A percentile compares a stretch with the other conserved stretches of the same genome.
These are phyloP conservation scores for Podotricha telesiphe DNA, from an alignment of 2,888 invertebrate species.

Conservation along the genomic window DNA sequence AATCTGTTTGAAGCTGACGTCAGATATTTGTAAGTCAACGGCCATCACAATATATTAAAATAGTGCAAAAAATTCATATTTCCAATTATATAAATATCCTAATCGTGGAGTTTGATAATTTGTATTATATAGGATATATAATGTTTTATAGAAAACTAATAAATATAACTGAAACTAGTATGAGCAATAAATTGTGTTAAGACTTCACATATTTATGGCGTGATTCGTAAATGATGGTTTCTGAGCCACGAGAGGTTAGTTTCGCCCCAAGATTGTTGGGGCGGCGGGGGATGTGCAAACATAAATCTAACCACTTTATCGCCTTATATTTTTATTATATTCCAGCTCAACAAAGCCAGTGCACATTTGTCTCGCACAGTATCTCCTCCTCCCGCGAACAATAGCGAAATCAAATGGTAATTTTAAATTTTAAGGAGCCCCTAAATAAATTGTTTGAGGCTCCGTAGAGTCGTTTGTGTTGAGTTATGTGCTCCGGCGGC, in stretches of 20 bases:
- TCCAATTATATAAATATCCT: too few species aligned
- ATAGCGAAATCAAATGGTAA: constrained; percentile 69
- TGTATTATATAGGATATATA: not conserved
- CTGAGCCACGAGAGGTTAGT: constrained; percentile 15
- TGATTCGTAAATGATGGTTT: constrained; percentile 16
- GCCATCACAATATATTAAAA: not conserved
- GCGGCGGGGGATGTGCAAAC: not conserved
- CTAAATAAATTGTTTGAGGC: constrained; percentile 38
- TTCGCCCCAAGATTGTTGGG: constrained; percentile 4
- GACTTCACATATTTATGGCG: constrained; percentile 20
- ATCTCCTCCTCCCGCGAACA: constrained; percentile 48
- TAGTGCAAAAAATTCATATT: not conserved
- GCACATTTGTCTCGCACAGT: constrained; percentile 34
- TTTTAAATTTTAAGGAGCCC: constrained; percentile 62
- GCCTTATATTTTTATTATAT: constrained; percentile 37
- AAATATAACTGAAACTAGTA: constrained; percentile 8
- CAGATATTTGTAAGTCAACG: too few species aligned
- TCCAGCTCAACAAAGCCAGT: constrained; percentile 24
- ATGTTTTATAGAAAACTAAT: constrained; percentile 15
- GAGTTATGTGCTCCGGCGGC: constrained; percentile 33
- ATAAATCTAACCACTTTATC: constrained; percentile 35
- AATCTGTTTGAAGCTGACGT: not conserved
- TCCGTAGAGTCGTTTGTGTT: constrained; percentile 34
- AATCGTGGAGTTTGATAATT: not conserved
- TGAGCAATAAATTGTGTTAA: constrained; percentile 21